These are phyloP conservation scores for Cosmia pyralina DNA, from an alignment of 2,888 invertebrate genomes.

Conservation along the genomic window DNA sequence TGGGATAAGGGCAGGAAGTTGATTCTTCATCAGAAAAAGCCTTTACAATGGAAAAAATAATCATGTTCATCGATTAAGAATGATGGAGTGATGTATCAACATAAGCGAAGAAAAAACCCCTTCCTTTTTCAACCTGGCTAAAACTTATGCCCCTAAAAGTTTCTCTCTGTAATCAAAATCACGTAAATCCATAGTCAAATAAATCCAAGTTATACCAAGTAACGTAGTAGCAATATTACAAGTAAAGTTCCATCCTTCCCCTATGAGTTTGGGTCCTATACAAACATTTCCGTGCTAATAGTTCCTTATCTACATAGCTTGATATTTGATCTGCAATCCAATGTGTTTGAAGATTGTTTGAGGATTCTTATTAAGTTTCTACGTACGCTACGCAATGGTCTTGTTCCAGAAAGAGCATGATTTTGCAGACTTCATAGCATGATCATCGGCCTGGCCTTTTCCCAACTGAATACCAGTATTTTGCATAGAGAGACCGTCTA, in stretches of 20 bases:
- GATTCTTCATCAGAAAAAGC: neutral
- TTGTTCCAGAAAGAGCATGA: too few relatives aligned
- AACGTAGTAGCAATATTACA: slow-evolving; percentile 7
- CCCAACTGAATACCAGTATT: too few relatives aligned
- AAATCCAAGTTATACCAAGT: neutral
- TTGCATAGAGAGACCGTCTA: too few relatives aligned
- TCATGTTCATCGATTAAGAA: neutral
- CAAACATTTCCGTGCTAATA: slow-evolving; percentile 26
- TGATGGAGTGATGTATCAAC: neutral
- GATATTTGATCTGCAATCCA: slow-evolving; percentile 37
- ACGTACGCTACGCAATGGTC: too few relatives aligned
- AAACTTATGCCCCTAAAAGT: neutral
- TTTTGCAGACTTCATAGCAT: too few relatives aligned
- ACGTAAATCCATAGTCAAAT: slow-evolving; percentile 4
- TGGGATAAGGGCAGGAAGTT: too few relatives aligned
- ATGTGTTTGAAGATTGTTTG: neutral
- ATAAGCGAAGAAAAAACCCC: neutral
- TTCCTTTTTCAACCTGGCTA: neutral
- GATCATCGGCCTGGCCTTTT: too few relatives aligned
- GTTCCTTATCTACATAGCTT: slow-evolving; percentile 11
- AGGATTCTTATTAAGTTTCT: neutral
- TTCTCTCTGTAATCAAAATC: neutral
- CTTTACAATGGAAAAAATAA: neutral
- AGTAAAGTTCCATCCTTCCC: slow-evolving; percentile 1
- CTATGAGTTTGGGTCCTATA: neutral